Base-by-base conservation (phyloP, 2,113 vertebrate genomes). In the Pseudopodoces humilis region DNA sequence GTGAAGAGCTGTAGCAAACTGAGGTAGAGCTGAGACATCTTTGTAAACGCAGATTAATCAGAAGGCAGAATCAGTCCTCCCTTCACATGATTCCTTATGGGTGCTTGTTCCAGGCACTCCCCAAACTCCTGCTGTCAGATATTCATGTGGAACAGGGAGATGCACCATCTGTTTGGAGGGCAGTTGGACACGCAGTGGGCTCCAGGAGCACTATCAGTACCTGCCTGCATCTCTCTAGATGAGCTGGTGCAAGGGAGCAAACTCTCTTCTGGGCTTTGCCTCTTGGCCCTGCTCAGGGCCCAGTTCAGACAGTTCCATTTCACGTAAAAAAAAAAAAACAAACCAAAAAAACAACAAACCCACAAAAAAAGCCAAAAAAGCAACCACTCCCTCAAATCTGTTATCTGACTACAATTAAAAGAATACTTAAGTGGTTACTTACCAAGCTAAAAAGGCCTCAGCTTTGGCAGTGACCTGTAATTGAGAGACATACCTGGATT, bases 1-100 rank as follows among this genome's bases (percentile, higher is more conserved):
- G 52, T 88, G 93, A 96, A 88, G 90, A 82, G 86, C 88, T 88
- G 90, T 92, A 88, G 94, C 83, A 85, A 83, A 37, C 28, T 13
- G 76, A 96, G 83, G 62, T 80, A 68, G 76, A 88, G 56, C 41
- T 65, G 88, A 90, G 94, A 88, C 86, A 50, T 92, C 86, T 75
- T 68, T 31, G 41, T 71, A 78, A 92, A 37, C 52, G 1, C 14
- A 76, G 68, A 37, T 76, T 3, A 90, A 58, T 75, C 72, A 81
- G 92, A 90, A 92, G 22, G 69, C 53, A 71, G 5, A 81, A 69
- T 75, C 71, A 56, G 76, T 50, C 47, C 62, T 75, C 62, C 72
- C 53, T 62, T 46, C 71, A 23, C 67, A 67, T 2, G 11, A 8
- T 47, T 81, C 27, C 56, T 68, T 59, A 12, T 0, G 15, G 49